Evolutionary conservation across 2,797 vertebrate species (phyloP), one percentile per base, ranked within the genome.

Genomic region (Cyprinella venusta): DNA sequence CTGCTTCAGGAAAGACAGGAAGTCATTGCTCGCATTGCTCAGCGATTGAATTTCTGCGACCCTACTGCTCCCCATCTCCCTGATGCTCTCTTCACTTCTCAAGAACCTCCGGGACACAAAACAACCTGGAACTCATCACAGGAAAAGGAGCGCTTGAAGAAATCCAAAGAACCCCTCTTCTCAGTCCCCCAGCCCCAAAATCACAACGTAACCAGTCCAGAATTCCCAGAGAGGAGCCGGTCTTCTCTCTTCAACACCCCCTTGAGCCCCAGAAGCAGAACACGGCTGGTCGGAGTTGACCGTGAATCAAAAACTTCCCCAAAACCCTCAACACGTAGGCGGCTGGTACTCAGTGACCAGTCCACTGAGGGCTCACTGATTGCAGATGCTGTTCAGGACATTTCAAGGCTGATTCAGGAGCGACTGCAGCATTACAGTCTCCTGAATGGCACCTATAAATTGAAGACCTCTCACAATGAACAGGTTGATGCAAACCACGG

Each of bases 21-120:
- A 90, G 97, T 99, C 82, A 99, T 99, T 5, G 97, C 98, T 83
- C 96, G 98, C 89, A 99, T 99, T 56, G 97, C 98, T 87, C 97
- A 99, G 91, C 96, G 97, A 90, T 94, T 99, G 89, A 97, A 97
- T 91, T 96, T 97, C 92, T 99, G 98, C 87, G 97, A 99, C 92
- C 96, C 96, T 75, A 95, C 95, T 1, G 94, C 96, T 71, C 95
- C 97, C 0, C 96, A 93, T 9, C 93, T 96, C 79, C 93, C 96
- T 59, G 94, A 95, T 1, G 93, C 91, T 85, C 94, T 97, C 0
- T 97, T 97, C 76, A 90, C 86, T 67, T 26, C 89, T 0, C 91
- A 91, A 89, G 95, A 95, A 61, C 90, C 90, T 18, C 85, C 90
- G 59, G 84, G 91, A 78, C 93, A 95, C 6, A 99, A 98, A 94